Conservation (phyloP, 2,888 invertebrate species). For the Amitus sp. region DNA sequence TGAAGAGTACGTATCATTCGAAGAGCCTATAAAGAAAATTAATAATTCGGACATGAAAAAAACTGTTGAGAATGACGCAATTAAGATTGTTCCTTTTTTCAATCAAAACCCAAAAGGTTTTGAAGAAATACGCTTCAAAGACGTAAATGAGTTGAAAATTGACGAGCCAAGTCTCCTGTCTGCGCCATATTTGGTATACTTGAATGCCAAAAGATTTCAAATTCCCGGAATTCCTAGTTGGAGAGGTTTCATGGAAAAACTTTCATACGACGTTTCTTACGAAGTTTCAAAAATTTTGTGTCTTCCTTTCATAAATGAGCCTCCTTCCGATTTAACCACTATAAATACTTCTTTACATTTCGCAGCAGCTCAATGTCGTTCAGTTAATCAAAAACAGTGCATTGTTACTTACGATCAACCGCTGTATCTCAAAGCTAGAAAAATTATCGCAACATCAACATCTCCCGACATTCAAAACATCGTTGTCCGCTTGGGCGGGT, state of each 20-base stretch:
- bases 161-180: neutral
- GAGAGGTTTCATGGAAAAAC: slow-evolving; percentile 29
- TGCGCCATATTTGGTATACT: neutral
- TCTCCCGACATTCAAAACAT: slow-evolving; percentile 19
- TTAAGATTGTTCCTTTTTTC: too few species aligned
- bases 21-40: neutral
- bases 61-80: too few species aligned
- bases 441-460: slow-evolving; percentile 34
- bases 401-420: slow-evolving; percentile 40
- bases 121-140: too few species aligned
- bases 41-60: too few species aligned
- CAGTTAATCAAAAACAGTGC: slow-evolving; percentile 35
- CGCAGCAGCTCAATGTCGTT: slow-evolving; percentile 14
- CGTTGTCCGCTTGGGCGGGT: slow-evolving; percentile 31
- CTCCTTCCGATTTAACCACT: slow-evolving; percentile 21
- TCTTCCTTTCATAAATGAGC: slow-evolving; percentile 29
- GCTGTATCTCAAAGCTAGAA: slow-evolving; percentile 44
- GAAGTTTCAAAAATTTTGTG: slow-evolving; percentile 18
- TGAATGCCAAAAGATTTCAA: too few species aligned
- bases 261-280: slow-evolving; percentile 9
- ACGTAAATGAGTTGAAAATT: neutral
- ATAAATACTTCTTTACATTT: slow-evolving; percentile 20
- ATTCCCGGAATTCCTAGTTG: too few species aligned
- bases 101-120: too few species aligned
- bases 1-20: neutral